Base-by-base conservation (phyloP, 2,888 invertebrate species). In the Rosalia funebris region DNA sequence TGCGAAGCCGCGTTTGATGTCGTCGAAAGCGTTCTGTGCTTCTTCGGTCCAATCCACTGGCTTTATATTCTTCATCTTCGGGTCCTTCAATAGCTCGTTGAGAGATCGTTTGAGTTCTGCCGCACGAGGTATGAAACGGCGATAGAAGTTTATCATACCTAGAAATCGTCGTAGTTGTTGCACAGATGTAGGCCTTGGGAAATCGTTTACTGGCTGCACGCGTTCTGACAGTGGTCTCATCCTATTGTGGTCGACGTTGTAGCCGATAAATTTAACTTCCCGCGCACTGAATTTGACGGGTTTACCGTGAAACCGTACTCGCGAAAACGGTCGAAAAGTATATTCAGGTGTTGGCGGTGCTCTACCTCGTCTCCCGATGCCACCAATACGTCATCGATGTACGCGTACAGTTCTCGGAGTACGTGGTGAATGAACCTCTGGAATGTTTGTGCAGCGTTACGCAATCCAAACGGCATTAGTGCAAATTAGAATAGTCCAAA, bases 71-170 rank as follows among this genome's bases (percentile, higher is more conserved):
- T n/a, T n/a, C n/a, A n/a, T n/a, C n/a, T n/a, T n/a, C n/a, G n/a
- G n/a, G n/a, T n/a, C n/a, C 9, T 19, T 19, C 2, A 19, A 19
- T 2, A 3, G 2, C 10, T 5, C 42, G 11, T 52, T 25, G n/a
- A 46, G 34, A 1, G 34, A 16, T 1, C 3, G 1, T 36, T 34
- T 14, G 1, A 16, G 5, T 2, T 14, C 11, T 1, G 52, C 39
- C 0, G 25, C 52, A 2, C 11, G 2, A 10, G 41, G 37, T 12
- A 52, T 25, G 31, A 39, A 52, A 9, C 41, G 12, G 12, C 52
- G 1, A n/a, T 45, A 32, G 11, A 54, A 54, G 7, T 54, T 54
- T 16, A 44, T 10, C 44, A 42, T 42, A 14, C 54, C 44, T 9
- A 54, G 20, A 10, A 56, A 56, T 0, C 39, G 12, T 10, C 37